Evolutionary conservation across 1,140 invertebrate genomes (phyloP), one percentile per base, ranked within the genome.

Genomic region (Acromyrmex charruanus): DNA sequence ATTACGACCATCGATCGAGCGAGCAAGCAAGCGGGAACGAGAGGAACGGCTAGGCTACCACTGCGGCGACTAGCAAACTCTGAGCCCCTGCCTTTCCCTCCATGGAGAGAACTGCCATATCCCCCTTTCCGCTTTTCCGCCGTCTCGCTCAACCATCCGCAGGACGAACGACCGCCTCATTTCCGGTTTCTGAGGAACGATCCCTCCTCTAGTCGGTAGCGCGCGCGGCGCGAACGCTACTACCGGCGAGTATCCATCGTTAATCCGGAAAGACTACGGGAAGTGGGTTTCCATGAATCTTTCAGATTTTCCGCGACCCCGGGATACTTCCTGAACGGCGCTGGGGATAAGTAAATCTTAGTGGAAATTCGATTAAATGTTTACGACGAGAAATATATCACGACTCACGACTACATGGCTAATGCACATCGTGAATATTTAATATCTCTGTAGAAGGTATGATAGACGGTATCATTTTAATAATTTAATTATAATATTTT

Each of bases 1-100:
- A 91, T 90, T 88, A 86, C 82, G 87, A 69, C 14, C 77, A 88
- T 88, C 89, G 89, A 90, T 90, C 77, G 89, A 91, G 80, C 85
- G 77, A 55, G 63, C 61, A 28, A 49, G 71, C 65, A 28, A 49
- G 71, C 65, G 87, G 82, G 77, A 31, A 49, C 18, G 7, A 21
- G 16, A 66, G 59, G 12, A 79, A 89, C 88, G 74, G 49, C 49
- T 16, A 81, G 74, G 49, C 49, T 16, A 81, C 69, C 87, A 65
- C 12, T 77, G 71, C 49, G 82, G 66, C 88, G 87, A 89, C 88
- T 88, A 80, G 88, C 53, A 89, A 88, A 77, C 88, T 89, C 39
- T 53, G 84, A 66, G 58, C 63, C 31, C 69, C 44, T 66, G 18
- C 31, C 39, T 49, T 28, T 9, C 35, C 14, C 31, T 5, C 18